A percentile compares a stretch with the other conserved stretches of the same genome.
phyloP scores from a whole-genome alignment of 2,113 vertebrate genomes.

The Piprites chloris region DNA sequence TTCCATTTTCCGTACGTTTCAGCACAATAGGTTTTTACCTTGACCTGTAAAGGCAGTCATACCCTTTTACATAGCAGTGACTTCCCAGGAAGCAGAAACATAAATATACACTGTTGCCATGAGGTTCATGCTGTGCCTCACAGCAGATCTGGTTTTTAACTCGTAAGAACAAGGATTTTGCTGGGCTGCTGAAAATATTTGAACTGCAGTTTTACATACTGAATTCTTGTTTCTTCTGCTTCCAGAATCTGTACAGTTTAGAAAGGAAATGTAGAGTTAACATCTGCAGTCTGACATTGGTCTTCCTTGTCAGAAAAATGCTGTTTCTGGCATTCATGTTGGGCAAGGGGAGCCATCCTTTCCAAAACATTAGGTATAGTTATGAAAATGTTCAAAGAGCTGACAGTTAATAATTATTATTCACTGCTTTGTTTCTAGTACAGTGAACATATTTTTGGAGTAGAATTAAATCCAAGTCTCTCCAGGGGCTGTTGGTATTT shows the following conservation, averaged over 20 bases:
- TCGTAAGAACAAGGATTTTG: neutral
- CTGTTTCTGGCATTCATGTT: neutral
- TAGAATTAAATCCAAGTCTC: constrained; percentile 4
- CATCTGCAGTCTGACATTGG: neutral
- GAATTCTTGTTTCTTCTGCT: neutral
- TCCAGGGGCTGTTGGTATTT: constrained; percentile 2
- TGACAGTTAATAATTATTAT: constrained; percentile 2
- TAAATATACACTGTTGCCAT: neutral
- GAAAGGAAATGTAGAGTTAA: neutral
- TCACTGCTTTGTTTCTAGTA: constrained; percentile 41
- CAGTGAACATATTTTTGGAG: neutral
- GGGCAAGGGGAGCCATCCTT: neutral
- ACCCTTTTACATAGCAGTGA: neutral
- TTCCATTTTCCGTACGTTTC: neutral
- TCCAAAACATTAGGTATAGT: neutral
- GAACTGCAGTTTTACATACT: neutral
- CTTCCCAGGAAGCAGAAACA: neutral
- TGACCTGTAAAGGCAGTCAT: neutral
- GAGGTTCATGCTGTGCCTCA: neutral
- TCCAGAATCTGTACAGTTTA: neutral
- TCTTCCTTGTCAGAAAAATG: neutral
- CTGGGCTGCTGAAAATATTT: neutral
- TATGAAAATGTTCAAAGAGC: neutral
- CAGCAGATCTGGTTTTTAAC: neutral
- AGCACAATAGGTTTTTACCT: neutral